A percentile compares a stretch with the other conserved stretches of the same genome.
These are phyloP conservation scores for Etheostoma nigrum DNA, from an alignment of 2,797 vertebrate genomes.

Conservation along the genomic window DNA sequence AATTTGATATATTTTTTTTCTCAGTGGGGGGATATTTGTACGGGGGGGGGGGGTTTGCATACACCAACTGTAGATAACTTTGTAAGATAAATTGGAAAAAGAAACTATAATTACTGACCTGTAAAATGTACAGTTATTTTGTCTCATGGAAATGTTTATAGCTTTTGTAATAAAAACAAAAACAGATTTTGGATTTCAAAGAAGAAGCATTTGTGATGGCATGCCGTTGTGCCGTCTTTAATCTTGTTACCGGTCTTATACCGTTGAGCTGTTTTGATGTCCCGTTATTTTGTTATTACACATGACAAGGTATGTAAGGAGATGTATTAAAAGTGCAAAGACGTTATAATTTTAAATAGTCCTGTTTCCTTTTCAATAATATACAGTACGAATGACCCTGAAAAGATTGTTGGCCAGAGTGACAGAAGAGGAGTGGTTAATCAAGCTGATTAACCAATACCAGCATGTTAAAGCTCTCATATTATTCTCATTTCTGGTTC, in stretches of 20 bases:
- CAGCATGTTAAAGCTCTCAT: conserved; percentile 10
- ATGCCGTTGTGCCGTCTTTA: conserved; percentile 48
- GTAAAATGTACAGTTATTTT: conserved; percentile 86
- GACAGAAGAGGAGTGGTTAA: conserved; percentile 3
- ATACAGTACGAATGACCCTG: background rate
- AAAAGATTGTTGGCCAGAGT: background rate
- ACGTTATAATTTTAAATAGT: conserved; percentile 51
- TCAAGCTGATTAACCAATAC: background rate
- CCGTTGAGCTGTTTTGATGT: conserved; percentile 53
- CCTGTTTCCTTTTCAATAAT: conserved; percentile 16
- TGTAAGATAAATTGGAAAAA: conserved; percentile 70
- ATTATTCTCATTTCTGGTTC: no score
- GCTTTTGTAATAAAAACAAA: conserved; percentile 75
- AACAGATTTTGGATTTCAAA: conserved; percentile 44
- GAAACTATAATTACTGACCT: conserved; percentile 62
- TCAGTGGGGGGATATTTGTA: conserved; percentile 38
- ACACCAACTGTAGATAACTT: conserved; percentile 77
- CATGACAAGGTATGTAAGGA: conserved; percentile 58
- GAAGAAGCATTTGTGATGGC: conserved; percentile 47
- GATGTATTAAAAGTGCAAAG: conserved; percentile 82
- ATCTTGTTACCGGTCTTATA: conserved; percentile 45
- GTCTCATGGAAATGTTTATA: conserved; percentile 73
- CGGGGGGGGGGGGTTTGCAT: conserved; percentile 30
- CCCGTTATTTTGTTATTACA: conserved; percentile 63
- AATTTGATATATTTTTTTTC: background rate